Conservation (phyloP, 2,797 vertebrate species). For the Peromyscus nudipes region DNA sequence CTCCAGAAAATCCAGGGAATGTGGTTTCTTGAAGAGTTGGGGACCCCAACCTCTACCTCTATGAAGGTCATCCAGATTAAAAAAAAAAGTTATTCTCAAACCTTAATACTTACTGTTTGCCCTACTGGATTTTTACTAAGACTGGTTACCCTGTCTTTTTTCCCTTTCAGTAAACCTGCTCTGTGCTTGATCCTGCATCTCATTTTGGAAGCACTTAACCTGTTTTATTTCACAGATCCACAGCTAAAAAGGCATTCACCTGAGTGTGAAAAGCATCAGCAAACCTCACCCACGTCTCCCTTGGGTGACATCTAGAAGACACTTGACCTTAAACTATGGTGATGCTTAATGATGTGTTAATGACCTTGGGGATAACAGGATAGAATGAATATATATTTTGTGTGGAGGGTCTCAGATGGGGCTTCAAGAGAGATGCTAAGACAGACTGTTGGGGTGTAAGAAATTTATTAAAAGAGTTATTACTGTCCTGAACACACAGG, state of each 20-base stretch:
- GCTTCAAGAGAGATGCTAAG: background rate
- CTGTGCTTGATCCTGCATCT: background rate
- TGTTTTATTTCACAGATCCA: background rate
- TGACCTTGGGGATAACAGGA: background rate
- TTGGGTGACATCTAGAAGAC: background rate
- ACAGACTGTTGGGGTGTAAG: background rate
- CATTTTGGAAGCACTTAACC: background rate
- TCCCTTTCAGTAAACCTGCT: background rate
- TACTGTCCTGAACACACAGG: background rate
- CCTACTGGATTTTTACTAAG: background rate
- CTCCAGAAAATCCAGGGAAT: background rate
- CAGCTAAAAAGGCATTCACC: background rate
- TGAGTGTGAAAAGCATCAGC: background rate
- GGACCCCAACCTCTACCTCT: background rate
- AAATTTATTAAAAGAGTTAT: background rate
- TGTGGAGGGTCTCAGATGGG: background rate
- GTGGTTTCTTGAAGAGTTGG: background rate
- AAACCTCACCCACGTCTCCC: background rate
- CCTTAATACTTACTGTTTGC: background rate
- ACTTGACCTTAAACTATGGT: background rate
- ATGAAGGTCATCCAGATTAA: background rate
- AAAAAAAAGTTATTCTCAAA: background rate
- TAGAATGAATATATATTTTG: background rate
- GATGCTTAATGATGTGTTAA: background rate
- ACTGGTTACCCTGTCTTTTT: background rate